Evolutionary conservation across 2,113 vertebrate species (phyloP).

Genomic region (Aythya baeri): DNA sequence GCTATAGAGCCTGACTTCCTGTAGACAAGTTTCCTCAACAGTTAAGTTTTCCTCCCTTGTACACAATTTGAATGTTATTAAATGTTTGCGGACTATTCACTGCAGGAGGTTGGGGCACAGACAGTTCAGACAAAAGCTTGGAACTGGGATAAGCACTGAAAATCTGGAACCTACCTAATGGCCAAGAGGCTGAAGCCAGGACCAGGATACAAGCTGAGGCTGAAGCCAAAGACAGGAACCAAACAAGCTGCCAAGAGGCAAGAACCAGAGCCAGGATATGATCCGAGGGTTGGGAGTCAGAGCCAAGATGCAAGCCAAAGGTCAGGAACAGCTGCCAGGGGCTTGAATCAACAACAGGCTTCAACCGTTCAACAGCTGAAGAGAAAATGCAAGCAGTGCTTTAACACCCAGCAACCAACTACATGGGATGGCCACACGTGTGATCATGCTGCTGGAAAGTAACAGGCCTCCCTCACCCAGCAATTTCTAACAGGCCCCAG

Average conservation of each 20-base stretch:
- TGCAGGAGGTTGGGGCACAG: neutral
- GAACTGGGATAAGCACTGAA: neutral
- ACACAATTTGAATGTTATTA: neutral
- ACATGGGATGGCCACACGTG: neutral
- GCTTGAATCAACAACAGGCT: conserved; percentile 4
- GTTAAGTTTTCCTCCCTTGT: neutral
- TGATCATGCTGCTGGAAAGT: neutral
- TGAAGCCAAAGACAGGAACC: neutral
- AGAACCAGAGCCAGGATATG: neutral
- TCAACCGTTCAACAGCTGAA: neutral
- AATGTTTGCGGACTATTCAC: conserved; percentile 23
- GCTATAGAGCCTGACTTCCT: fast-evolving
- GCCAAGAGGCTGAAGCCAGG: conserved; percentile 4
- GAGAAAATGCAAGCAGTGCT: neutral
- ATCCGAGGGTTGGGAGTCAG: neutral
- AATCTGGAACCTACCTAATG: conserved; percentile 9
- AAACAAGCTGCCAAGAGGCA: conserved; percentile 13
- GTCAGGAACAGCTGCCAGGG: conserved; percentile 42
- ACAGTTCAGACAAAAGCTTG: neutral
- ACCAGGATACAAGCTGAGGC: neutral
- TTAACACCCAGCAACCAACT: neutral
- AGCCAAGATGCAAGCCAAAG: conserved; percentile 47
- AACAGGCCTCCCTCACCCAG: neutral
- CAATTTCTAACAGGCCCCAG: neutral
- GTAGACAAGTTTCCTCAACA: neutral